These are phyloP conservation scores for Vipera ursinii DNA, from an alignment of 2,797 vertebrate species.

Conservation along the genomic window DNA sequence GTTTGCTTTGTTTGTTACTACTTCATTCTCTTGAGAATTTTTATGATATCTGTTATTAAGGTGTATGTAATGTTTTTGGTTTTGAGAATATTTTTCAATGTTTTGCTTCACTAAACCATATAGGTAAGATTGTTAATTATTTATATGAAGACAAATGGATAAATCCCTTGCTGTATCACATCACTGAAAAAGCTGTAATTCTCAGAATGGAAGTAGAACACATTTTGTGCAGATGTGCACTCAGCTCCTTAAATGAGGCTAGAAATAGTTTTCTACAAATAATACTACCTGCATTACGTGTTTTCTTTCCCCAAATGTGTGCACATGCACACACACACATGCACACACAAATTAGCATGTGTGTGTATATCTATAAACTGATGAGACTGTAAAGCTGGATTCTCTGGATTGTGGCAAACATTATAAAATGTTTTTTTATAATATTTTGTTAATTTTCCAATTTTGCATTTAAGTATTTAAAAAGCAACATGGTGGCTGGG, in stretches of 20 bases:
- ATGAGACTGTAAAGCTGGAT: not conserved
- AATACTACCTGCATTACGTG: not conserved
- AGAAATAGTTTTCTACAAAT: not conserved
- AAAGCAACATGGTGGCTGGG: too few relatives aligned
- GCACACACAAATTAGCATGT: not conserved
- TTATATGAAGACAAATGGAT: not conserved
- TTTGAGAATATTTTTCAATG: not conserved
- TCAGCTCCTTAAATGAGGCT: not conserved
- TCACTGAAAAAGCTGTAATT: not conserved
- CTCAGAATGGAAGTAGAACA: not conserved
- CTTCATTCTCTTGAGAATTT: not conserved
- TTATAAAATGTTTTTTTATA: too few relatives aligned
- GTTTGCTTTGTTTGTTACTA: not conserved
- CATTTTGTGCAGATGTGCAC: not conserved
- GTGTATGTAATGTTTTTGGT: not conserved
- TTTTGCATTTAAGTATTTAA: too few relatives aligned
- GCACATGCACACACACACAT: accelerated
- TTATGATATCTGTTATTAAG: not conserved
- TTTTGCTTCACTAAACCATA: not conserved
- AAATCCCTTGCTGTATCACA: not conserved
- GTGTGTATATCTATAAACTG: not conserved
- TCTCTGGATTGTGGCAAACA: not conserved
- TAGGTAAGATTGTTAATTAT: not conserved
- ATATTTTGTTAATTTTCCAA: too few relatives aligned
- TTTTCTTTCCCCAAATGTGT: not conserved